Evolutionary conservation across 2,113 vertebrate genomes (phyloP).

Genomic region (Grantiella picta): DNA sequence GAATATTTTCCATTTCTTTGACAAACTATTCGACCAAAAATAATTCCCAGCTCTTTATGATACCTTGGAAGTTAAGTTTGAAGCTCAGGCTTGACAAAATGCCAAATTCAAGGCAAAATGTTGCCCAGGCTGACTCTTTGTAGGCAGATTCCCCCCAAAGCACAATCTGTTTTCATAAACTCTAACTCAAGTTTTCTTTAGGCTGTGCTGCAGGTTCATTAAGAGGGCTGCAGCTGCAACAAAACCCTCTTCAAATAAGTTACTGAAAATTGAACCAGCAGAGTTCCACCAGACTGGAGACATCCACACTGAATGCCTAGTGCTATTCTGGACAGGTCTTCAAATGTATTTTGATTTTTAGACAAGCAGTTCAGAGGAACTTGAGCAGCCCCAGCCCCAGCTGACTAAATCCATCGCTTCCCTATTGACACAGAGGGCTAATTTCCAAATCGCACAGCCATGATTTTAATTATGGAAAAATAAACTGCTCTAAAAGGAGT

Average conservation of each 20-base stretch:
- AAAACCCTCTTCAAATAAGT: background rate
- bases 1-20: background rate
- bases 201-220: background rate
- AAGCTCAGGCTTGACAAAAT: background rate
- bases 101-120: background rate
- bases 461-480: constrained; percentile 48
- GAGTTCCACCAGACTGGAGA: background rate
- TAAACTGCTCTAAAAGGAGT: background rate
- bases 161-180: background rate
- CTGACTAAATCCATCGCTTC: constrained; percentile 49
- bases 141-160: background rate
- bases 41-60: background rate
- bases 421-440: constrained; percentile 42
- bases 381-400: background rate
- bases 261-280: background rate
- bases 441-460: constrained; percentile 32
- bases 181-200: background rate
- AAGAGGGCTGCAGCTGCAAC: background rate
- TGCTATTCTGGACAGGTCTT: background rate
- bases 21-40: background rate
- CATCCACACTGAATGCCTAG: background rate
- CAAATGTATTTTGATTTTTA: constrained; percentile 1
- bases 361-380: background rate
- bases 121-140: background rate
- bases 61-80: background rate